phyloP scores from a whole-genome alignment of 2,888 invertebrate species.

The Xanthorhoe spadicearia region DNA sequence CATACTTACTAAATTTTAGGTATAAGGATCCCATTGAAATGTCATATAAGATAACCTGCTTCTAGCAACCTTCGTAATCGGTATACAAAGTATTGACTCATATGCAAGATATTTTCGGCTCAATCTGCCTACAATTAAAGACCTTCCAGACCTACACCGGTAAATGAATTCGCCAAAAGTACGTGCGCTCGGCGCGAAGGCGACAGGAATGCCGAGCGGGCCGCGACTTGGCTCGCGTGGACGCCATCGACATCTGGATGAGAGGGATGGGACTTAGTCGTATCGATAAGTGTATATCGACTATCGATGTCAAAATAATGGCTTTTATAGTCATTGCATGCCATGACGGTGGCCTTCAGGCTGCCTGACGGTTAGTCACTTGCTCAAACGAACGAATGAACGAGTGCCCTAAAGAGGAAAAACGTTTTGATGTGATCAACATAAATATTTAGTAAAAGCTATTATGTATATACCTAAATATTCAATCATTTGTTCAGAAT shows the following conservation, averaged over 20 bases:
- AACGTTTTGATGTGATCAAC: too few species aligned
- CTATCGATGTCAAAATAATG: too few species aligned
- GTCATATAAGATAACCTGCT: background rate
- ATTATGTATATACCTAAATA: too few species aligned
- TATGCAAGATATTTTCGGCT: background rate
- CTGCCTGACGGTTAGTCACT: too few species aligned
- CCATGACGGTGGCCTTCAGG: too few species aligned
- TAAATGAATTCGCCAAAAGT: conserved; percentile 14
- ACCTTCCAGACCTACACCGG: background rate
- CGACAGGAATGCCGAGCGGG: conserved; percentile 76
- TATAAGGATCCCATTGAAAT: too few species aligned
- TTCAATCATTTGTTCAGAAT: too few species aligned
- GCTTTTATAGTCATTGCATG: too few species aligned
- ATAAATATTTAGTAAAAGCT: too few species aligned
- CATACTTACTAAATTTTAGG: too few species aligned
- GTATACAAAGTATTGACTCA: background rate
- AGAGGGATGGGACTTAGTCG: conserved; percentile 59
- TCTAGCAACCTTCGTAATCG: background rate
- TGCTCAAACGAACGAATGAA: too few species aligned
- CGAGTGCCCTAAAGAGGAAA: too few species aligned
- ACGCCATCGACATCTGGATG: conserved; percentile 70
- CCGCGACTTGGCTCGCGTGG: conserved; percentile 75
- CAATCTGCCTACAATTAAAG: background rate
- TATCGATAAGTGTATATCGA: conserved; percentile 21
- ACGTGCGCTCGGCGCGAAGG: conserved; percentile 68